Conservation (phyloP, 2,113 vertebrate genomes). For the Sapayoa aenigma region DNA sequence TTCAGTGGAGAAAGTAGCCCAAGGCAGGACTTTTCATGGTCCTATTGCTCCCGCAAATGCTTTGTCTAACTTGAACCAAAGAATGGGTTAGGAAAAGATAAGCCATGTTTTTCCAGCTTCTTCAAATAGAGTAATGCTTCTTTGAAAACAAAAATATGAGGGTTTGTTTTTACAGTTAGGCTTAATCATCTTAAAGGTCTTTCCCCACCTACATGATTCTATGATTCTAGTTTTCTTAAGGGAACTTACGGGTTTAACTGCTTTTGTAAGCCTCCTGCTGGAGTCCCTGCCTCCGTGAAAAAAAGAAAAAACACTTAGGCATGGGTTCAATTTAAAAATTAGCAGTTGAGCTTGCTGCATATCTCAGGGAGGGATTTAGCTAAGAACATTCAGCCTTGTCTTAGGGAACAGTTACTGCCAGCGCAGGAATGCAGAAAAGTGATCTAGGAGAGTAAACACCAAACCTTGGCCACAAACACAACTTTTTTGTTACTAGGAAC, state of each 20-base stretch:
- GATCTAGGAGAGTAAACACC: not conserved
- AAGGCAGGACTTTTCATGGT: not conserved
- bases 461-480: not conserved
- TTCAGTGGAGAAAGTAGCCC: not conserved
- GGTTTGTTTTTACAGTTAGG: not conserved
- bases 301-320: not conserved
- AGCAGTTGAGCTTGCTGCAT: not conserved
- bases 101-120: not conserved
- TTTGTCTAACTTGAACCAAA: not conserved
- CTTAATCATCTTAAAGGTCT: not conserved
- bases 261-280: not conserved
- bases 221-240: not conserved
- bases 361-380: not conserved
- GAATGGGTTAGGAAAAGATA: not conserved
- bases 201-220: not conserved
- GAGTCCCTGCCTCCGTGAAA: not conserved
- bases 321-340: not conserved
- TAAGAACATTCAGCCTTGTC: not conserved
- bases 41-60: not conserved
- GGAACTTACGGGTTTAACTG: accelerated
- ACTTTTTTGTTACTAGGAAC: not conserved
- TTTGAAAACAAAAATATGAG: not conserved
- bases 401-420: not conserved
- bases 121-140: not conserved
- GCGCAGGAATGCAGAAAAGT: not conserved